phyloP scores from a whole-genome alignment of 2,113 vertebrate genomes.

The Lutjanus erythropterus region DNA sequence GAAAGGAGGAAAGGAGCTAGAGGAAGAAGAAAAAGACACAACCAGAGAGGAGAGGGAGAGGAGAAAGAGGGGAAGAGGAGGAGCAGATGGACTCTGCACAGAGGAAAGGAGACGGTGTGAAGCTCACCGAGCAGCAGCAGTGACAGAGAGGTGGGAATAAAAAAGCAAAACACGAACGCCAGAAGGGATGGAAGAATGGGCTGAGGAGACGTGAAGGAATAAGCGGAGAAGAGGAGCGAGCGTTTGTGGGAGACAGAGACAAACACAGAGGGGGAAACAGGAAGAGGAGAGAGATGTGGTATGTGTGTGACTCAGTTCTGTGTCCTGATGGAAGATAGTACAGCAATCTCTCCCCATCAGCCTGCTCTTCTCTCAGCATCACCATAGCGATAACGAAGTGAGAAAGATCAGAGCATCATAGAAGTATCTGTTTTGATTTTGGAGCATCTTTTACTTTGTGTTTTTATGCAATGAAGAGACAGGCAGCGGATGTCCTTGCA shows the following conservation, averaged over 20 bases:
- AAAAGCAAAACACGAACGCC: constrained; percentile 57
- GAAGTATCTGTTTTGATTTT: constrained; percentile 44
- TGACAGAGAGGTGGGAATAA: constrained; percentile 75
- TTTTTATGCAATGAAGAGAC: constrained; percentile 3
- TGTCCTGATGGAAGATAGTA: constrained; percentile 77
- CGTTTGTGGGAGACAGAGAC: constrained; percentile 54
- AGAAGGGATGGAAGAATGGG: constrained; percentile 71
- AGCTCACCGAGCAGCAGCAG: constrained; percentile 65
- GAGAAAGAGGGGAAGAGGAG: constrained; percentile 38
- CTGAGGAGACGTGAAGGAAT: constrained; percentile 71
- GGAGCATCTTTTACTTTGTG: constrained; percentile 4
- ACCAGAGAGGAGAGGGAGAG: constrained; percentile 26
- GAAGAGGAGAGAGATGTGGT: constrained; percentile 74
- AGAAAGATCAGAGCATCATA: constrained; percentile 36
- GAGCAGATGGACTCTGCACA: constrained; percentile 79
- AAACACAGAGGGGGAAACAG: constrained; percentile 60
- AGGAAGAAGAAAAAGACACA: constrained; percentile 64
- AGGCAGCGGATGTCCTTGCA: constrained; percentile 26
- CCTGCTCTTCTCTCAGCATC: constrained; percentile 62
- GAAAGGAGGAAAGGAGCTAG: constrained; percentile 73
- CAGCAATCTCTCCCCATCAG: constrained; percentile 60
- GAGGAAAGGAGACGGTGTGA: constrained; percentile 60
- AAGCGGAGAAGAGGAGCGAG: constrained; percentile 68
- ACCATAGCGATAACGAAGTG: constrained; percentile 69
- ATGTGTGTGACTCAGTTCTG: constrained; percentile 81